Percentiles rank a stretch among this genome's conserved stretches.
Conservation (phyloP, 2,113 vertebrate species). For the Dascyllus trimaculatus region DNA sequence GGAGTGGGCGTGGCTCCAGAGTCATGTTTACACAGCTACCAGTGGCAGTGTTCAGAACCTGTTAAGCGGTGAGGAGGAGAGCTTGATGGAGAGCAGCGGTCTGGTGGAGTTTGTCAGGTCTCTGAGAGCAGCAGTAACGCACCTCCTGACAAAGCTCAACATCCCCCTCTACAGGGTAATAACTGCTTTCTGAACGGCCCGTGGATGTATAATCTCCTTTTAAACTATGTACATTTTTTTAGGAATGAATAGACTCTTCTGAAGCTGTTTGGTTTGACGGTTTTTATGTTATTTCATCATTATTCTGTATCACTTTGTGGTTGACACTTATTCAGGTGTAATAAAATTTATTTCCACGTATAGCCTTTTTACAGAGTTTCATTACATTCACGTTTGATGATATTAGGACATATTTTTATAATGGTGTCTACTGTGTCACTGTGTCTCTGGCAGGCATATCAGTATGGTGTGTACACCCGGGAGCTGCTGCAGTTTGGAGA, state of each 20-base stretch:
- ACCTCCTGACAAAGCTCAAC: constrained; percentile 84
- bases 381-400: neutral
- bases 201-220: neutral
- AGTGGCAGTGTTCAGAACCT: constrained; percentile 58
- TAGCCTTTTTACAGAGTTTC: neutral
- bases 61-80: constrained; percentile 55
- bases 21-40: constrained; percentile 70
- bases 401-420: neutral
- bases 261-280: neutral
- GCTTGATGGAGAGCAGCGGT: constrained; percentile 63
- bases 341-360: neutral
- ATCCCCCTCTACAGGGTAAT: constrained; percentile 86
- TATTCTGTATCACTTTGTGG: neutral
- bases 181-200: neutral
- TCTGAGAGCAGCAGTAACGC: constrained; percentile 79
- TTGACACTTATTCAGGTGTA: neutral
- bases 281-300: neutral
- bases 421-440: neutral
- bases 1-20: constrained; percentile 86
- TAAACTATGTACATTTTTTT: neutral
- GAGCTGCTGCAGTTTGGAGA: constrained; percentile 85
- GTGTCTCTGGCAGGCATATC: constrained; percentile 71
- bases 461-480: constrained; percentile 85
- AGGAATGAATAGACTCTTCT: neutral
- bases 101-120: constrained; percentile 75